These are phyloP conservation scores for Sebastes hubbsi DNA, from an alignment of 2,797 vertebrate genomes.

Conservation along the genomic window DNA sequence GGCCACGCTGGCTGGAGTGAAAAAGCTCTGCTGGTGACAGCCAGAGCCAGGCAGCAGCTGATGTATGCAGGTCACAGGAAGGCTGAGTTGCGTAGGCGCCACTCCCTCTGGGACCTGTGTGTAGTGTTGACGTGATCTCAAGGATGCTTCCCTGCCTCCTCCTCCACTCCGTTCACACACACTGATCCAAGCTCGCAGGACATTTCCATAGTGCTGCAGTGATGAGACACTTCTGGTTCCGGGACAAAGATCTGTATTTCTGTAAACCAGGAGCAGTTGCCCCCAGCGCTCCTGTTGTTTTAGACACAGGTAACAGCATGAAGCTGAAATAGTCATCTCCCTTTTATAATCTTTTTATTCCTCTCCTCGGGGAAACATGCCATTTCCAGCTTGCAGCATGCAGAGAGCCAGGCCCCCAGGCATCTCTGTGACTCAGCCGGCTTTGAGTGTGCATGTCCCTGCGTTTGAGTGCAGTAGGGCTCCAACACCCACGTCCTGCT, in stretches of 20 bases:
- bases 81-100: slow-evolving; percentile 58
- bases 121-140: slow-evolving; percentile 40
- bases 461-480: slow-evolving; percentile 61
- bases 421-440: slow-evolving; percentile 58
- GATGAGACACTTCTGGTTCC: not conserved
- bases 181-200: slow-evolving; percentile 19
- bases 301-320: not conserved
- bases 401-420: slow-evolving; percentile 32
- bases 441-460: slow-evolving; percentile 35
- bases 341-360: slow-evolving; percentile 16
- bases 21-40: slow-evolving; percentile 37
- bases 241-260: not conserved
- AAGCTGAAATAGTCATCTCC: slow-evolving; percentile 12
- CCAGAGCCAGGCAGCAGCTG: slow-evolving; percentile 37
- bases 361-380: slow-evolving; percentile 34
- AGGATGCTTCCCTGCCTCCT: slow-evolving; percentile 45
- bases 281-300: not conserved
- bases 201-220: not conserved
- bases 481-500: slow-evolving; percentile 80
- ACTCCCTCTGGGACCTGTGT: slow-evolving; percentile 56
- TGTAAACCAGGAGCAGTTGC: not conserved
- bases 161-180: slow-evolving; percentile 24
- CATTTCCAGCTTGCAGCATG: slow-evolving; percentile 51
- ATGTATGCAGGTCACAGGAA: slow-evolving; percentile 68
- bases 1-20: slow-evolving; percentile 48